Evolutionary conservation across 2,888 invertebrate species (phyloP).

Genomic region (Tuta absoluta): DNA sequence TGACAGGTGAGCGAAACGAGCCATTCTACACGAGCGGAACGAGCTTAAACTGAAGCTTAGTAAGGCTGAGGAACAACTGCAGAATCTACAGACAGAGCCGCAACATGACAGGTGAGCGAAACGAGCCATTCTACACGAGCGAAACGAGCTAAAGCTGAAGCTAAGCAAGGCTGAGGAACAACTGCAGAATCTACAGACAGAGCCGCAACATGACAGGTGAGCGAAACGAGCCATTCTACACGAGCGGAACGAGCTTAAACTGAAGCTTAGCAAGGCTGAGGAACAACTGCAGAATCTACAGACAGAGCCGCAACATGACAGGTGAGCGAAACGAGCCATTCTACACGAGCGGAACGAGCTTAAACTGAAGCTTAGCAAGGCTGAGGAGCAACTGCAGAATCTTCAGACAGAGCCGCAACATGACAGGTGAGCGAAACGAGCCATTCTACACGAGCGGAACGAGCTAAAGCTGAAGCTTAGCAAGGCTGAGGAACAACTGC

Average conservation of each 20-base stretch:
- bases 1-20: slow-evolving; percentile 67
- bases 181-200: not conserved
- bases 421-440: slow-evolving; percentile 67
- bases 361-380: slow-evolving; percentile 7
- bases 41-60: slow-evolving; percentile 95
- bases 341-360: slow-evolving; percentile 10
- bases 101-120: slow-evolving; percentile 61
- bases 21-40: slow-evolving; percentile 95
- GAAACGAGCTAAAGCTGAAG: slow-evolving; percentile 3
- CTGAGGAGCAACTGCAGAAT: slow-evolving; percentile 5
- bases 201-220: slow-evolving; percentile 10
- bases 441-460: slow-evolving; percentile 95
- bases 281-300: slow-evolving; percentile 91
- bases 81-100: slow-evolving; percentile 82
- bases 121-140: not conserved
- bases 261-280: slow-evolving; percentile 95
- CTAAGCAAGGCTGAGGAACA: slow-evolving; percentile 7
- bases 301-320: slow-evolving; percentile 68
- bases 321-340: slow-evolving; percentile 42
- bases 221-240: slow-evolving; percentile 87
- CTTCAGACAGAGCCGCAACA: not conserved
- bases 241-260: slow-evolving; percentile 96
- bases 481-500: slow-evolving; percentile 96
- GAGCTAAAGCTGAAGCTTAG: slow-evolving; percentile 95
- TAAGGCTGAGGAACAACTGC: slow-evolving; percentile 96